Evolutionary conservation across 2,888 invertebrate species (phyloP), one percentile per base, ranked within the genome.

Genomic region (Teinopalpus imperialis): DNA sequence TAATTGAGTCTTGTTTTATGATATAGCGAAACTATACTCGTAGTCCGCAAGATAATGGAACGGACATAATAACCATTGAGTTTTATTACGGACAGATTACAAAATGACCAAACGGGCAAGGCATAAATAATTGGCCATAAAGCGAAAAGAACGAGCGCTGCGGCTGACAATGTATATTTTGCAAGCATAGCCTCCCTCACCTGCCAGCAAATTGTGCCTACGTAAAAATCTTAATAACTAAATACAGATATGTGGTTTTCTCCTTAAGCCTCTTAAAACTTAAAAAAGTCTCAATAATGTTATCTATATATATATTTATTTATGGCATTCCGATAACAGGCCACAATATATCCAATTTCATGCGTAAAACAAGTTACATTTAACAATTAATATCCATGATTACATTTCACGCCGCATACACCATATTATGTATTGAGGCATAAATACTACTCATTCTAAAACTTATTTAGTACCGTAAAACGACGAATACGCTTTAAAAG

Each of bases 41-140:
- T 61, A 67, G 56, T 57, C 65, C 47, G 57, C 58, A 58, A 66
- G 62, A 69, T 78, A 78, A 74, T 72, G 69, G 61, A 61, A 68
- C 67, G 63, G 61, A 66, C 63, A 64, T 72, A 75, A 75, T 79
- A 77, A 77, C 67, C 67, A 66, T 73, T 63, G 64, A 69, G 62
- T 77, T 85, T 81, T 82, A 82, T 81, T 79, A 69, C 69, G 53
- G 62, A 59, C 67, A 69, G 69, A 81, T 80, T 82, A 68, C 78
- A 76, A 80, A 80, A 82, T 75, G 70, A 74, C 70, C 69, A 74
- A 75, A 74, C 66, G 62, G 66, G 69, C 65, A 54, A 52, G 57
- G 63, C 64, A 74, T 78, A 77, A 81, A 80, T 78, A 72, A 80
- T 74, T 78, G 77, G 69, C 66, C 65, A 69, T 81, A 82, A 85